Evolutionary conservation across 2,113 vertebrate genomes (phyloP).

Genomic region (Limanda limanda): DNA sequence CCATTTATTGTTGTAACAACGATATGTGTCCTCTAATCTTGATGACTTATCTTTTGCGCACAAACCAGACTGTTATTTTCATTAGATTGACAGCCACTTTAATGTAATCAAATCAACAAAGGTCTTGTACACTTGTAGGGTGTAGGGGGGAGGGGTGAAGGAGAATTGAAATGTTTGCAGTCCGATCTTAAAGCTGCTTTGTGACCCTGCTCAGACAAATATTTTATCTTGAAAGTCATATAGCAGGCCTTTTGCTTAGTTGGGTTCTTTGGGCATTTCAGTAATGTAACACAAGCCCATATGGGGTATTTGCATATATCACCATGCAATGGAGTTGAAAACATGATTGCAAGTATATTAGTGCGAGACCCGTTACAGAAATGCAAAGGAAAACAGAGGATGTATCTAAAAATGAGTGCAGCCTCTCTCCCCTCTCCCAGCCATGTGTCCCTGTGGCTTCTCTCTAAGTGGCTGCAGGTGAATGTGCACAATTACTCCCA

Average conservation of each 20-base stretch:
- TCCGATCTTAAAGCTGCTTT: background rate
- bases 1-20: too few relatives aligned
- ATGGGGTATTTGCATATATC: conserved; percentile 2
- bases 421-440: conserved; percentile 14
- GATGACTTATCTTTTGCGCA: too few relatives aligned
- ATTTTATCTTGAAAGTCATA: background rate
- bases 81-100: too few relatives aligned
- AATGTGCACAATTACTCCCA: conserved; percentile 57
- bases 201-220: background rate
- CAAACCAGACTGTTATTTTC: too few relatives aligned
- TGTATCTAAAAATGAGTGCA: conserved; percentile 30
- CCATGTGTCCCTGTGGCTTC: conserved; percentile 32
- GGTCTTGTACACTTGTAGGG: too few relatives aligned
- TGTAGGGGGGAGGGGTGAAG: too few relatives aligned
- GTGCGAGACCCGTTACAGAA: background rate
- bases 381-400: conserved; percentile 22
- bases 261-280: background rate
- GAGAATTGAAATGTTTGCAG: too few relatives aligned
- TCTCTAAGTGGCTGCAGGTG: conserved; percentile 67
- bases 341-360: conserved; percentile 1
- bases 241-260: background rate
- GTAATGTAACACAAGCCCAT: background rate
- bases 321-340: background rate
- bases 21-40: too few relatives aligned
- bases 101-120: too few relatives aligned